Conservation (phyloP, 2,797 vertebrate genomes). For the Halcyon leucocephala region DNA sequence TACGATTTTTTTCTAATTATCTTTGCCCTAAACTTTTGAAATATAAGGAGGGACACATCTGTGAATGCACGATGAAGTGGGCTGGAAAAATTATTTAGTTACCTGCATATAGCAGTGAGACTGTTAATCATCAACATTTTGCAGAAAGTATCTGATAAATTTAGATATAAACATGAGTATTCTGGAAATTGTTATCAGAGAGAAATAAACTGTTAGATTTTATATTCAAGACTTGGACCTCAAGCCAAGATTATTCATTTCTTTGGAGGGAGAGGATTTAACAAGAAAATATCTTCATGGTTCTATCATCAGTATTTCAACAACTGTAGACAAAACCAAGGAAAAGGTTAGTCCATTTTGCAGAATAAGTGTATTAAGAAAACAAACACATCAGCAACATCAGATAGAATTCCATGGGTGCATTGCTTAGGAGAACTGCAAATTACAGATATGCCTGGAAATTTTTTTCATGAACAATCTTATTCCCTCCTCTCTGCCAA, state of each 20-base stretch:
- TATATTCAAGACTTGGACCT: not conserved
- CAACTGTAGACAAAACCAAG: not conserved
- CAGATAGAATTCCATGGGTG: not conserved
- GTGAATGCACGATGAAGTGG: not conserved
- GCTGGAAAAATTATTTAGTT: not conserved
- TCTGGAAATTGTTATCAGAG: not conserved
- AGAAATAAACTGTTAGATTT: not conserved
- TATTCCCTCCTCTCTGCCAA: not conserved
- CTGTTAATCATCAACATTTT: not conserved
- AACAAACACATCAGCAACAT: not conserved
- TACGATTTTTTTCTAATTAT: not conserved
- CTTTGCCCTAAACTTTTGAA: not conserved
- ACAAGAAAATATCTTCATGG: not conserved
- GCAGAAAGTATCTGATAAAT: not conserved
- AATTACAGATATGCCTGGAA: not conserved
- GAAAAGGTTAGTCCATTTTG: not conserved
- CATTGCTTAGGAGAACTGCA: not conserved
- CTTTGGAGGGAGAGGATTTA: not conserved
- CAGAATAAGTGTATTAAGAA: not conserved
- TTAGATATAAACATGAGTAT: not conserved
- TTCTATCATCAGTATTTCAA: not conserved
- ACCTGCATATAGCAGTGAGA: not conserved
- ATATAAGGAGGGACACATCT: not conserved
- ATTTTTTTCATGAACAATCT: not conserved
- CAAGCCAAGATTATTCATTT: not conserved